Evolutionary conservation across 1,140 invertebrate species (phyloP), one percentile per base, ranked within the genome.

Genomic region (Meloidogyne floridensis): DNA sequence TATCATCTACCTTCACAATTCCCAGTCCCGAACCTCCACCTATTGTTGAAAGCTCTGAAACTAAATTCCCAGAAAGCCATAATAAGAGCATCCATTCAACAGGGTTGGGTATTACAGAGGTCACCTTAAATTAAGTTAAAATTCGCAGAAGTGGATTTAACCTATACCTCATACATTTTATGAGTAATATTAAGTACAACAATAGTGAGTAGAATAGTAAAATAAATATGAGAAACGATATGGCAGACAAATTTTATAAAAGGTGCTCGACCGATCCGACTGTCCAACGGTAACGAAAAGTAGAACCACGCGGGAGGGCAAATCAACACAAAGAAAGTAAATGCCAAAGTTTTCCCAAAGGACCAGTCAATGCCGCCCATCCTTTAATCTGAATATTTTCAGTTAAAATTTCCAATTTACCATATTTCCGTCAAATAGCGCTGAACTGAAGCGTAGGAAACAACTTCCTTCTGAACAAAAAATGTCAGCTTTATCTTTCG

Each of bases 11-110:
- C 79, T 90, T 89, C 9, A 89, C 88, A 20, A 90, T 88, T 11
- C 96, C 96, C 72, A 97, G 92, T 47, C 96, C 96, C 78, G 94
- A 95, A 90, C 96, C 95, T 90, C 98, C 96, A 89, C 94, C 95
- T 0, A 97, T 96, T 91, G 98, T 98, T 13, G 96, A 97, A 81
- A 99, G 92, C 90, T 99, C 97, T 84, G 97, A 95, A 8, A 99
- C 93, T 76, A 99, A 92, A 82, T 98, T 92, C 70, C 97, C 97
- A 78, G 95, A 96, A 71, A 99, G 92, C 95, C 96, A 98, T 59
- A 96, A 93, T 53, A 99, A 92, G 15, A 99, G 92, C 74, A 96
- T 93, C 94, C 95, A 98, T 91, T 99, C 97, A 91, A 98, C 96
- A 94, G 95, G 95, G 89, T 95, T 94, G 5, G 85, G 87, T 15